These are phyloP conservation scores for Trichogramma pretiosum DNA, from an alignment of 1,140 invertebrate species.

Conservation along the genomic window DNA sequence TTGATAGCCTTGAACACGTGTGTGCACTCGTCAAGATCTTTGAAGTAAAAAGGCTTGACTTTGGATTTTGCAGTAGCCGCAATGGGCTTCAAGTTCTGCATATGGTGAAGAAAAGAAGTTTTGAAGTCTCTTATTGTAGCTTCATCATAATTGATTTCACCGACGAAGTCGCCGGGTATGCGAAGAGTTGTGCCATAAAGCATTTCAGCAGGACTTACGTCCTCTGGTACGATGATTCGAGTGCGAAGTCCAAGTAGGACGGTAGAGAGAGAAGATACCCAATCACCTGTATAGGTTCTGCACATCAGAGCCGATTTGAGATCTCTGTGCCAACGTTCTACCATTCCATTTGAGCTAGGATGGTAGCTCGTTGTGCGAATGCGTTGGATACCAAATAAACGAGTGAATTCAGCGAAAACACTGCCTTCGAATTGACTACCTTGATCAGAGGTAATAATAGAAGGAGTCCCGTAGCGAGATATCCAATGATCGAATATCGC, in stretches of 20 bases:
- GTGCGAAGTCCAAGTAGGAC: slow-evolving; percentile 37
- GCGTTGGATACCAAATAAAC: slow-evolving; percentile 18
- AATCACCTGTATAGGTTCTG: no score
- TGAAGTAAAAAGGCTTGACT: slow-evolving; percentile 5
- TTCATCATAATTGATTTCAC: slow-evolving; percentile 14
- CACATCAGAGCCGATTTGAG: no score
- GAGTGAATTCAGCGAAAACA: slow-evolving; percentile 19
- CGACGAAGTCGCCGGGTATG: slow-evolving; percentile 26
- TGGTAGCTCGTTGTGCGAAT: slow-evolving; percentile 17
- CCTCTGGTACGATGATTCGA: no score
- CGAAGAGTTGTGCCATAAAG: slow-evolving; percentile 25
- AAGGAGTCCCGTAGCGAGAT: slow-evolving; percentile 26
- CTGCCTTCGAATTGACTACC: slow-evolving; percentile 20
- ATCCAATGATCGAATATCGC: no score
- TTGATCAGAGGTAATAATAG: no score
- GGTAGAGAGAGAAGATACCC: slow-evolving; percentile 33
- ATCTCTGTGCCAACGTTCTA: no score
- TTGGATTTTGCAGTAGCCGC: slow-evolving; percentile 16
- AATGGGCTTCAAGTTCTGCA: slow-evolving; percentile 13
- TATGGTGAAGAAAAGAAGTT: slow-evolving; percentile 14
- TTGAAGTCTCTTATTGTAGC: slow-evolving; percentile 14
- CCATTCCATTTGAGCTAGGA: no score
- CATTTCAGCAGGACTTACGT: no score
- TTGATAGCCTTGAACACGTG: neutral
- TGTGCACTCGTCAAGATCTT: neutral